Base-by-base conservation (phyloP, 1,140 invertebrate genomes). In the Drosophila burlai region DNA sequence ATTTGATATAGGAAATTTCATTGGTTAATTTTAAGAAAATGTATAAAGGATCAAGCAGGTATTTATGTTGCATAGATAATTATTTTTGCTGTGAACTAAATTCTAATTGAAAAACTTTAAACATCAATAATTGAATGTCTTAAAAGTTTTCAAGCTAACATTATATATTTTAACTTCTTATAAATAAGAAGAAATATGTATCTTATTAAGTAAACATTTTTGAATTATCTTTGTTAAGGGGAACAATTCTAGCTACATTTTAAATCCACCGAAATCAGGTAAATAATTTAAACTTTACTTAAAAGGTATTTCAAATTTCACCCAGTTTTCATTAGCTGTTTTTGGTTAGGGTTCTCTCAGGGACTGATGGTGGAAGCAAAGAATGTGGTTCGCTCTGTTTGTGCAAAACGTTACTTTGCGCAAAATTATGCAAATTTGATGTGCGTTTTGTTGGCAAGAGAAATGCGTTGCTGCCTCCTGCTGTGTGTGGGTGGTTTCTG, bases 341-440 rank as follows among this genome's bases (percentile, higher is more conserved):
- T 55, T 55, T 38, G 34, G 34, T 38, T 11, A 5, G 34, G 26
- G 36, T 15, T 21, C 18, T 21, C 18, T 13, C 3, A 8, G 11
- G 5, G 34, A n/a, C n/a, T n/a, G n/a, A n/a, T n/a, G n/a, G n/a
- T n/a, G n/a, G n/a, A n/a, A 38, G 24, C 31, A 38, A 24, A 4
- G 52, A 68, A 60, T 71, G 67, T 68, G 62, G 61, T 66, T 76
- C 76, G 64, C 64, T 73, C 49, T 83, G 83, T 75, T 89, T 89
- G 57, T 65, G 84, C 73, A 89, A 84, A 87, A 87, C 80, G 77
- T 87, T 87, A 83, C 84, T 89, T 81, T 87, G 85, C 73, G 68
- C 63, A 89, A 84, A 89, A 89, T 89, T 90, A 89, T 89, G 84
- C 85, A 89, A 89, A 89, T 90, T 89, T 90, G 85, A 89, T 89